phyloP scores from a whole-genome alignment of 2,113 vertebrate genomes.

The Mus spicilegus region DNA sequence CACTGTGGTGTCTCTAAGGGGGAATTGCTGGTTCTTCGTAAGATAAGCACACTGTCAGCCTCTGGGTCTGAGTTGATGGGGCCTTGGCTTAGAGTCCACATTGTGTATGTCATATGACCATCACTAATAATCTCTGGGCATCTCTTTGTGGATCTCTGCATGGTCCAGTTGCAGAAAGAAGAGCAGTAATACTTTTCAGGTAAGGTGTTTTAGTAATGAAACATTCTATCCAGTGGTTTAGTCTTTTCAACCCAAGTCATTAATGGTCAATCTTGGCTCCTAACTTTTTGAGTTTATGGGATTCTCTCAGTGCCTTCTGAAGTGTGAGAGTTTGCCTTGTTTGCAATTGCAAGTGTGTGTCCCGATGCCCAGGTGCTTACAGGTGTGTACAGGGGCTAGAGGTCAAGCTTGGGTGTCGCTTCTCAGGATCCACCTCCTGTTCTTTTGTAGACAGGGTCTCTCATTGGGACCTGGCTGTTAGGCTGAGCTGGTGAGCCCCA shows the following conservation, averaged over 20 bases:
- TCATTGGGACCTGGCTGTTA: background rate
- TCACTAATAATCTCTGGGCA: background rate
- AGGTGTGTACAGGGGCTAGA: background rate
- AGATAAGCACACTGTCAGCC: background rate
- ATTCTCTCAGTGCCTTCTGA: background rate
- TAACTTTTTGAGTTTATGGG: background rate
- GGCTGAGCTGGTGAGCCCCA: no score
- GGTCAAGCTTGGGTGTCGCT: background rate
- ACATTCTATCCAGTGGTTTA: background rate
- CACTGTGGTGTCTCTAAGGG: background rate
- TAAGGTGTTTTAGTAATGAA: conserved; percentile 1
- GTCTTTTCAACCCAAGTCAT: background rate
- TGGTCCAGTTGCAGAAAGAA: background rate
- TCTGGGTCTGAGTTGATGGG: background rate
- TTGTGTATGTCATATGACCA: background rate
- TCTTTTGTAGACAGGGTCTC: background rate
- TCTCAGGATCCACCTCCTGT: background rate
- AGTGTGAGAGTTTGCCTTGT: background rate
- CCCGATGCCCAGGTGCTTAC: background rate
- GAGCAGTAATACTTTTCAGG: background rate
- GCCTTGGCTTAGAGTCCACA: background rate
- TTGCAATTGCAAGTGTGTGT: background rate
- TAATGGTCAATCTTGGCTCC: background rate
- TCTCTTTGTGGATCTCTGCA: background rate
- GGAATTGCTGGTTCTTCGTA: background rate